Conservation (phyloP, 2,888 invertebrate species). For the Ichneumon xanthorius region DNA sequence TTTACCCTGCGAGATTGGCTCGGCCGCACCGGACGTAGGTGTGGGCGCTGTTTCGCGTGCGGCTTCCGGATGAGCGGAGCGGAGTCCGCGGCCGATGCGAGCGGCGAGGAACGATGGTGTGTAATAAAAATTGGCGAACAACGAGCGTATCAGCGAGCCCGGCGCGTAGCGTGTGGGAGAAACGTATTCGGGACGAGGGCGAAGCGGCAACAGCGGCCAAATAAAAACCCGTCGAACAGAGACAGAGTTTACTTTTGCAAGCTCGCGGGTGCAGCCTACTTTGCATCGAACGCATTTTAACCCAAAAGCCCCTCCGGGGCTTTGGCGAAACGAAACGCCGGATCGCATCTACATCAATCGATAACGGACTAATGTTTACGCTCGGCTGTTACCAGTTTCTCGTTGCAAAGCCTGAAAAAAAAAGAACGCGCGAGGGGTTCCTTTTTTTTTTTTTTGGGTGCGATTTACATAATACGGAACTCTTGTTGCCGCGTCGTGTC, state of each 20-base stretch:
- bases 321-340: slow-evolving; percentile 8
- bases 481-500: slow-evolving; percentile 8
- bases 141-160: slow-evolving; percentile 19
- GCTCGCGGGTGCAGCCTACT: slow-evolving; percentile 24
- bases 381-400: slow-evolving; percentile 23
- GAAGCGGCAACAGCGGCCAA: background rate
- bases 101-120: slow-evolving; percentile 2
- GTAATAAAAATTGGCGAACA: slow-evolving; percentile 49
- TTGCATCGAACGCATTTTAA: slow-evolving; percentile 38
- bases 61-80: slow-evolving; percentile 10
- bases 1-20: slow-evolving; percentile 48
- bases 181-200: background rate
- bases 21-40: background rate
- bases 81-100: background rate
- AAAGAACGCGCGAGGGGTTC: background rate
- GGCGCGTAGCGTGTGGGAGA: background rate
- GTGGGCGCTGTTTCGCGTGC: slow-evolving; percentile 1
- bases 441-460: slow-evolving; percentile 29
- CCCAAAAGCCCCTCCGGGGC: background rate
- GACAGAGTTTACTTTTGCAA: slow-evolving; percentile 35
- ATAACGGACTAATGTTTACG: slow-evolving; percentile 67
- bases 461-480: slow-evolving; percentile 5
- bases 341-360: slow-evolving; percentile 61
- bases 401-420: slow-evolving; percentile 16
- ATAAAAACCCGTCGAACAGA: slow-evolving; percentile 43